A percentile compares a stretch with the other conserved stretches of the same genome.
These are phyloP conservation scores for Leptocoma aspasia DNA, from an alignment of 2,113 vertebrate genomes.

Conservation along the genomic window DNA sequence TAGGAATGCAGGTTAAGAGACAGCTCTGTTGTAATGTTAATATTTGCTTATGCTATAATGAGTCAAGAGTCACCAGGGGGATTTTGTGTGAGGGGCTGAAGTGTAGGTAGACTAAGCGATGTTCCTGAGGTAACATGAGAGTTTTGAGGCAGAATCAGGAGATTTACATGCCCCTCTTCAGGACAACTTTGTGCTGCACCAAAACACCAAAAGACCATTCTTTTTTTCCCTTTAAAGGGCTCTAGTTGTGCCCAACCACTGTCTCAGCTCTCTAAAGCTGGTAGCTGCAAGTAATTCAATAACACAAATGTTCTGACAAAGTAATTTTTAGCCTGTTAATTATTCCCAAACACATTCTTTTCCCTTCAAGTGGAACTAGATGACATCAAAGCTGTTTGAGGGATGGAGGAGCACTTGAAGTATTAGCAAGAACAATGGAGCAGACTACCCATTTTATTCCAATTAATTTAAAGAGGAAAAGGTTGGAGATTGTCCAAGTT, in stretches of 20 bases:
- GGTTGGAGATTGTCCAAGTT: background rate
- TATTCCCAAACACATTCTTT: conserved; percentile 64
- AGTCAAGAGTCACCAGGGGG: background rate
- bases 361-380: conserved; percentile 54
- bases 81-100: background rate
- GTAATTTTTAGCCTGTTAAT: conserved; percentile 66
- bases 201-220: background rate
- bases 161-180: background rate
- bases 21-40: conserved; percentile 14
- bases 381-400: conserved; percentile 60
- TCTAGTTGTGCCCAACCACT: background rate
- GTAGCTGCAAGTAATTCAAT: conserved; percentile 59
- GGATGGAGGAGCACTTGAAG: conserved; percentile 46
- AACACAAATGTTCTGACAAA: conserved; percentile 58
- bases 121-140: background rate
- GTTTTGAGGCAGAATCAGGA: background rate
- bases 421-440: conserved; percentile 56
- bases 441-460: conserved; percentile 6
- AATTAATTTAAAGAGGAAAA: conserved; percentile 32
- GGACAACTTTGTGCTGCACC: background rate
- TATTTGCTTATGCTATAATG: conserved; percentile 24
- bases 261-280: conserved; percentile 23
- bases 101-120: background rate
- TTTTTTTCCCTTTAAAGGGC: conserved; percentile 29
- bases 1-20: conserved; percentile 48